Evolutionary conservation across 1,140 invertebrate species (phyloP), one percentile per base, ranked within the genome.

Genomic region (Drosophila rhopaloa): DNA sequence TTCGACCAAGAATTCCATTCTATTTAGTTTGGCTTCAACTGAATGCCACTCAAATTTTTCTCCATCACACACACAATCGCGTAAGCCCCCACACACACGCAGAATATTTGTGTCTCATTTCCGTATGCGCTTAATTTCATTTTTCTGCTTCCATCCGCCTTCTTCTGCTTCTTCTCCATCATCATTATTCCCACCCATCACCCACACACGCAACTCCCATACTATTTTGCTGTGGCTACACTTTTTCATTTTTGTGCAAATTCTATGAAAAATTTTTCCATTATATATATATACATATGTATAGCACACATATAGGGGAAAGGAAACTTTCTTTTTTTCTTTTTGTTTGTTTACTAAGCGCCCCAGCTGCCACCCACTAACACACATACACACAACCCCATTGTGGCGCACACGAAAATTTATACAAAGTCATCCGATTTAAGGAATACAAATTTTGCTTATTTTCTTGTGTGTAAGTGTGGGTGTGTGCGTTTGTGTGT

Each of bases 361-460:
- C 81, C 70, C 81, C 81, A 84, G 62, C 75, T 76, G 80, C 83
- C 78, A 76, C 54, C 46, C 74, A 77, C 62, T 78, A 56, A 77
- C 72, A 68, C 62, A 76, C 41, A 81, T 29, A 79, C 77, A 82
- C 67, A 81, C 76, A 86, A 86, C 80, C 84, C 84, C 84, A 89
- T 88, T 89, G 84, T 61, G 74, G 83, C 77, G 81, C 80, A 89
- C 84, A 89, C 84, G 76, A 81, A 91, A 91, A 88, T 88, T 91
- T 91, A 91, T 91, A 91, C 90, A 91, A 91, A 91, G 90, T 91
- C 90, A 91, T 91, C 90, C 86, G 90, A 90, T 91, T 91, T 91
- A 91, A 91, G 90, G 90, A 90, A 91, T 91, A 91, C 90, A 90
- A 90, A 88, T 91, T 90, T 88, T 81, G 83, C 88, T 88, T 89